A percentile compares a stretch with the other conserved stretches of the same genome.
phyloP scores from a whole-genome alignment of 2,888 invertebrate species.

The Pteria penguin region DNA sequence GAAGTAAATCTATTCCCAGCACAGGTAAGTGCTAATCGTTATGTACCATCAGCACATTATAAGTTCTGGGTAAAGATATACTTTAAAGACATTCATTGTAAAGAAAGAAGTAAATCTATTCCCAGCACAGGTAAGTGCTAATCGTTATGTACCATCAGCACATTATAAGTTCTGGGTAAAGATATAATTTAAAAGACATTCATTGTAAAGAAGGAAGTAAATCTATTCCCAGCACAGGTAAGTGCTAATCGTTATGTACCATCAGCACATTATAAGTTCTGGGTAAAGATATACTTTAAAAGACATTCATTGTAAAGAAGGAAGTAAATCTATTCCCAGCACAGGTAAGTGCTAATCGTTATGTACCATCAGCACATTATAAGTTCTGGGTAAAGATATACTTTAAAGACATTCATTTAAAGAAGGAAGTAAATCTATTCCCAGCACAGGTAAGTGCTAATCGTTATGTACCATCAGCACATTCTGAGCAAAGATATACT shows the following conservation, averaged over 20 bases:
- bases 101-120: background rate
- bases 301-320: too few relatives aligned
- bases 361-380: too few relatives aligned
- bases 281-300: background rate
- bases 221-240: background rate
- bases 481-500: too few relatives aligned
- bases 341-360: too few relatives aligned
- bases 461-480: too few relatives aligned
- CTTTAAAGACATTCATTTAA: too few relatives aligned
- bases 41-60: background rate
- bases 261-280: conserved; percentile 12
- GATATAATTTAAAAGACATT: too few relatives aligned
- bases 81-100: background rate
- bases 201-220: too few relatives aligned
- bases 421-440: too few relatives aligned
- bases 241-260: conserved; percentile 21
- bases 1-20: background rate
- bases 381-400: too few relatives aligned
- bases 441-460: too few relatives aligned
- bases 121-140: conserved; percentile 49
- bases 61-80: background rate
- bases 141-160: conserved; percentile 36
- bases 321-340: too few relatives aligned
- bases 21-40: background rate
- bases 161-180: conserved; percentile 10